Evolutionary conservation across 2,797 vertebrate genomes (phyloP).

Genomic region (Semaprochilodus insignis): DNA sequence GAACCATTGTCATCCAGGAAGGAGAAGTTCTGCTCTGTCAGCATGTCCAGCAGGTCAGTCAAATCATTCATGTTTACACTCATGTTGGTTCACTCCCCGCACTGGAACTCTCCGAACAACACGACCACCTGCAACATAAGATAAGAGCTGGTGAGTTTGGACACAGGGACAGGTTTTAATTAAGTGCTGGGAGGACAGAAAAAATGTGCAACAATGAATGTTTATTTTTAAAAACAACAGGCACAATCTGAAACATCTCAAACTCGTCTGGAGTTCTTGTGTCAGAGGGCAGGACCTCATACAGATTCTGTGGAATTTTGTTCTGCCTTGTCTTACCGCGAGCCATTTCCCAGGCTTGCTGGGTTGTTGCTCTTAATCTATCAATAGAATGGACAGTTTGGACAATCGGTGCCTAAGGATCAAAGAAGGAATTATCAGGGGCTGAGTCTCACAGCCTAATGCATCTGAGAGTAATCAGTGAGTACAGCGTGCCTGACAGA

Average conservation of each 20-base stretch:
- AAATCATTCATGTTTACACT: constrained; percentile 81
- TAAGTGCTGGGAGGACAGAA: constrained; percentile 34
- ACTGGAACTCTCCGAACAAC: neutral
- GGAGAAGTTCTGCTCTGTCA: constrained; percentile 84
- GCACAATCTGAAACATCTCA: constrained; percentile 60
- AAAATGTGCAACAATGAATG: constrained; percentile 42
- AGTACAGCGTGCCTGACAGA: constrained; percentile 11
- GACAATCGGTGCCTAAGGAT: constrained; percentile 32
- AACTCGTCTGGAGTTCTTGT: constrained; percentile 22
- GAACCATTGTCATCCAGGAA: constrained; percentile 74
- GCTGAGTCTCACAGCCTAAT: constrained; percentile 1
- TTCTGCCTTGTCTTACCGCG: constrained; percentile 24
- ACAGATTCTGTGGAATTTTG: constrained; percentile 52
- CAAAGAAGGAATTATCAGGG: constrained; percentile 47
- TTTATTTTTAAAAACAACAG: constrained; percentile 62
- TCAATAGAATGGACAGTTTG: constrained; percentile 49
- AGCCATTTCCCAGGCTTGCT: constrained; percentile 56
- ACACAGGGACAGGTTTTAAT: constrained; percentile 23
- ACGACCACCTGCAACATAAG: constrained; percentile 47
- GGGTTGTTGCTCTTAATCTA: constrained; percentile 43
- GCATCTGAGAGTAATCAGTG: constrained; percentile 50
- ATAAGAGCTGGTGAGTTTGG: constrained; percentile 31
- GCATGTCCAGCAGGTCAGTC: constrained; percentile 80
- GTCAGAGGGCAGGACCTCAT: constrained; percentile 54
- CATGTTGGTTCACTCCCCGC: constrained; percentile 55